phyloP scores from a whole-genome alignment of 1,140 invertebrate genomes.

The Drosophila sucinea region DNA sequence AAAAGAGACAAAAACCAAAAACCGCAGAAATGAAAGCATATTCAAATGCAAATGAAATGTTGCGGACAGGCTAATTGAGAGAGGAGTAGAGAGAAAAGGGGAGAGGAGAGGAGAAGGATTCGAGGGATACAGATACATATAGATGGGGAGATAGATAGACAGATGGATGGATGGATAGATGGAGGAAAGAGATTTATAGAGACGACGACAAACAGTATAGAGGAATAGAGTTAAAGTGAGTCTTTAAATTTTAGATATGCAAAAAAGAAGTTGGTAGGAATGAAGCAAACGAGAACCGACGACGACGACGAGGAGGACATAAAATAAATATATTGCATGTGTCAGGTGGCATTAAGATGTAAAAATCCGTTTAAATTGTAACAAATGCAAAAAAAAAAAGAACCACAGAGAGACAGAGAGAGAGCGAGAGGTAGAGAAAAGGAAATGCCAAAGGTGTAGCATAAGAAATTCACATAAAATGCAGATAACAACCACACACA shows the following conservation, averaged over 20 bases:
- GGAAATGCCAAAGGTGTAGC: conserved; percentile 49
- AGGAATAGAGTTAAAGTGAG: conserved; percentile 28
- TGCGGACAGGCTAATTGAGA: conserved; percentile 44
- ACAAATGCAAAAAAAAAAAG: conserved; percentile 44
- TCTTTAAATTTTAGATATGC: conserved; percentile 16
- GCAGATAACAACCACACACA: conserved; percentile 47
- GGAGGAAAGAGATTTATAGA: not conserved
- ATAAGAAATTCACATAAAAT: conserved; percentile 47
- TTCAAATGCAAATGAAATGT: conserved; percentile 16
- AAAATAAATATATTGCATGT: conserved; percentile 43
- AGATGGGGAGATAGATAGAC: not conserved
- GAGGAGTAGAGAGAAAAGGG: not conserved
- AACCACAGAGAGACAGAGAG: not conserved
- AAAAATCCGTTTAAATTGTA: conserved; percentile 75
- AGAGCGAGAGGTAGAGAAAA: conserved; percentile 16
- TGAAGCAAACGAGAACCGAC: conserved; percentile 25
- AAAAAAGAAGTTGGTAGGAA: not conserved
- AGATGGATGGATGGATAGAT: conserved; percentile 9
- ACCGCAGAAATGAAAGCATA: conserved; percentile 9
- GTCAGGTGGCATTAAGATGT: conserved; percentile 50
- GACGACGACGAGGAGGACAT: conserved; percentile 25
- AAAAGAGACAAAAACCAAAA: conserved; percentile 15
- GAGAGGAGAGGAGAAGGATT: not conserved
- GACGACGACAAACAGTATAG: not conserved
- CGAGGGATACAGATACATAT: not conserved